Percentiles rank a stretch among this genome's conserved stretches.
Conservation (phyloP, 2,797 vertebrate genomes). For the Myotis planiceps region DNA sequence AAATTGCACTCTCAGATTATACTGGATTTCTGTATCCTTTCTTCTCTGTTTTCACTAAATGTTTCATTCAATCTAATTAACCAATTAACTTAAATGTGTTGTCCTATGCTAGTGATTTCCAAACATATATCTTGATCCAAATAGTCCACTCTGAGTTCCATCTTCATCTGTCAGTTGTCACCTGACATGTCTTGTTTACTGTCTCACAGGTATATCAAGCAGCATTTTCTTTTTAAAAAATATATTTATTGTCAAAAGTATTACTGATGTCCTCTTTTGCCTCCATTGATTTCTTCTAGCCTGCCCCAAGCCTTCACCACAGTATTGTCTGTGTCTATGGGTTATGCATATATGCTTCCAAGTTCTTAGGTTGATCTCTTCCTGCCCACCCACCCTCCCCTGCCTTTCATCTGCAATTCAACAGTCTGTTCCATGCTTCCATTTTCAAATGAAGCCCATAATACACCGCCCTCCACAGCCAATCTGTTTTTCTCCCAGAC, state of each 20-base stretch:
- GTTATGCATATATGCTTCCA: too few relatives aligned
- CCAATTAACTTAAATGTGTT: background rate
- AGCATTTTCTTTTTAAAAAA: background rate
- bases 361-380: too few relatives aligned
- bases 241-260: too few relatives aligned
- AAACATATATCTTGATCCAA: background rate
- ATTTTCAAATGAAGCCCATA: slow-evolving; percentile 13
- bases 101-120: background rate
- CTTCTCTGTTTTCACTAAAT: background rate
- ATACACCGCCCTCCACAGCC: background rate
- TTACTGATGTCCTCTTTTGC: too few relatives aligned
- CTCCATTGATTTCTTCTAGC: too few relatives aligned
- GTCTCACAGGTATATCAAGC: background rate
- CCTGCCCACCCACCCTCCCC: too few relatives aligned
- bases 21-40: background rate
- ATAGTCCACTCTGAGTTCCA: background rate
- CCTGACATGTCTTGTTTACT: background rate
- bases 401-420: too few relatives aligned
- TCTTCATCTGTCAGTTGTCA: background rate
- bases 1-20: background rate
- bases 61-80: background rate
- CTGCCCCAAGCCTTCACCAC: too few relatives aligned
- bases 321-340: too few relatives aligned
- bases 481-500: background rate
- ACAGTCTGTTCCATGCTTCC: too few relatives aligned